Base-by-base conservation (phyloP, 2,797 vertebrate species). In the Phalanger gymnotis region DNA sequence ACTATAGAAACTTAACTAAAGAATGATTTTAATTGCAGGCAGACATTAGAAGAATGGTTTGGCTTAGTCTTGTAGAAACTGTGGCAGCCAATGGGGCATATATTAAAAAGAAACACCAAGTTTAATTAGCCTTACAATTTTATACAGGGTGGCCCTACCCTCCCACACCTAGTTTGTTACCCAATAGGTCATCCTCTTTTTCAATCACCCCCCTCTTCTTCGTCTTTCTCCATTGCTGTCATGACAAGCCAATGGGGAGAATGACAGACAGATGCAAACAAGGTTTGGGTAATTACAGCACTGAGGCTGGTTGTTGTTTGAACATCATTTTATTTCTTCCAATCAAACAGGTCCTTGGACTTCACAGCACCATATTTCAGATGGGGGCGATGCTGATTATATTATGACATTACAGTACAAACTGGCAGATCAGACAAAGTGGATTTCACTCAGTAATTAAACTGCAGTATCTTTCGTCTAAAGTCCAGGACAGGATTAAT, bases 381-480 rank as follows among this genome's bases (percentile, higher is more conserved):
- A 98, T 96, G 98, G 96, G 96, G 97, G 96, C 96, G 95, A 98
- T 98, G 96, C 96, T 99, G 98, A 98, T 98, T 98, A 98, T 98
- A 99, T 98, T 98, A 98, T 97, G 98, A 98, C 98, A 98, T 98
- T 98, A 98, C 95, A 98, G 98, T 95, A 98, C 98, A 99, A 98
- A 98, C 98, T 97, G 97, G 98, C 98, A 98, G 98, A 99, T 99
- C 98, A 99, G 98, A 98, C 98, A 98, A 98, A 99, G 98, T 98
- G 98, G 98, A 99, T 99, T 99, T 99, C 98, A 97, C 97, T 98
- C 98, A 98, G 98, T 99, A 99, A 99, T 99, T 99, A 99, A 99
- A 99, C 98, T 97, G 97, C 98, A 96, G 98, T 98, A 98, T 98
- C 98, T 98, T 98, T 98, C 95, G 90, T 98, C 97, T 98, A 97